Base-by-base conservation (phyloP, 1,140 invertebrate genomes). In the Tachypleus tridentatus region DNA sequence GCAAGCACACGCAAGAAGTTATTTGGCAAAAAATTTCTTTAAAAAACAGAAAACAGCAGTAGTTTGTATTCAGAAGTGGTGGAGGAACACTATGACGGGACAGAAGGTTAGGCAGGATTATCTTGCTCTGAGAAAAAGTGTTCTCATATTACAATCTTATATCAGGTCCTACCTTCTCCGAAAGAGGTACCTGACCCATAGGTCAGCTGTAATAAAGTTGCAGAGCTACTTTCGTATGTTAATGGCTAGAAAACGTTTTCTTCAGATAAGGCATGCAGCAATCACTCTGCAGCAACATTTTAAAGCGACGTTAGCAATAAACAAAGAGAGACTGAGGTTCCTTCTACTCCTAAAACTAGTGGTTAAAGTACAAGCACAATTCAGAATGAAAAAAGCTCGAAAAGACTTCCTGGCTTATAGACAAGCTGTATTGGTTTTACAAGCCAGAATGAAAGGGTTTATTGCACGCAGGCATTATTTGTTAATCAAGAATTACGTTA, bases 221-320 rank as follows among this genome's bases (percentile, higher is more conserved):
- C 75, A 76, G 62, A 49, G 62, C 29, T 29, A 52, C 0, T 72
- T 64, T 48, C 65, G 71, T 61, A 65, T 63, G 48, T 65, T 64
- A 51, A 0, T 51, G 9, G 56, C 57, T 9, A 66, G 50, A 49
- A 68, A 61, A 51, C 8, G 47, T 49, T 68, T 57, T 49, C 47
- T 51, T 11, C 51, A 66, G 47, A 60, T 47, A 7, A 61, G 61
- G 6, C 73, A 66, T 59, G 58, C 63, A 49, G 58, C 58, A 8
- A 54, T 64, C 49, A 49, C 4, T 56, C 11, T 62, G 4, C 61
- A 62, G 11, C 7, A 10, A 10, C 47, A 53, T 51, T 61, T 54
- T 54, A 54, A n/a, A 54, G 53, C 53, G 0, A 54, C n/a, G 7
- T 54, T 54, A n/a, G 53, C 7, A 54, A 54, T 0, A n/a, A 7